Conservation (phyloP, 2,113 vertebrate genomes). For the Seriola quinqueradiata region DNA sequence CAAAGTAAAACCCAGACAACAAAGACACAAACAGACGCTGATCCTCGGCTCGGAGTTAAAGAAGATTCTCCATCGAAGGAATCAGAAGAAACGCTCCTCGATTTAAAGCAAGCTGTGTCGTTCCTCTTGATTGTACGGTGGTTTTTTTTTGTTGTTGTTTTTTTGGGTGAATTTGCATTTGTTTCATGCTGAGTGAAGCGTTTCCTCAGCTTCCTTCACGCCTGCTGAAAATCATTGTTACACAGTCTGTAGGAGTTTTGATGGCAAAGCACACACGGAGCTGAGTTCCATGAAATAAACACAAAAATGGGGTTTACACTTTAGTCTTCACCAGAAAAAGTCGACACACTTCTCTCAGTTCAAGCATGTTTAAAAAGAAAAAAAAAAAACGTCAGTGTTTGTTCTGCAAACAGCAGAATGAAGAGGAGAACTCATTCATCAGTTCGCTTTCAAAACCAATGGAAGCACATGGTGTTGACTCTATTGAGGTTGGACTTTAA, state of each 20-base stretch:
- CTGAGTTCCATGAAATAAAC: constrained; percentile 31
- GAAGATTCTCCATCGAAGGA: constrained; percentile 14
- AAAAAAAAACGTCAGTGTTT: background rate
- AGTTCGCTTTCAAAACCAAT: background rate
- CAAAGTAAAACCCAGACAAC: background rate
- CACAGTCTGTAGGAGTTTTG: constrained; percentile 22
- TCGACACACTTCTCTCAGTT: background rate
- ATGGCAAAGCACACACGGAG: constrained; percentile 2
- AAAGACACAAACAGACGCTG: background rate
- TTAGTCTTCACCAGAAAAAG: background rate
- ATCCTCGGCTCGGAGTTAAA: background rate
- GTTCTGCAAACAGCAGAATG: background rate
- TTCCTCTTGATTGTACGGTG: background rate
- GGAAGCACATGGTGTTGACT: background rate
- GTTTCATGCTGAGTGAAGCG: constrained; percentile 9
- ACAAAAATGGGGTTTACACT: background rate
- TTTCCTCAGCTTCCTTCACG: constrained; percentile 17
- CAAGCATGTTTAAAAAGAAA: background rate
- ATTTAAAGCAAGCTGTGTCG: background rate
- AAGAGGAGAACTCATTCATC: background rate
- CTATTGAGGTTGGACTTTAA: background rate
- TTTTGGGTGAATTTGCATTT: constrained; percentile 12
- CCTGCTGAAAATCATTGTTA: constrained; percentile 7
- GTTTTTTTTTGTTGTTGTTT: background rate
- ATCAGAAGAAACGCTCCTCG: background rate